Percentiles rank a stretch among this genome's conserved stretches.
phyloP scores from a whole-genome alignment of 30 jellyfish, hydroid and myxozoan genomes.

The Hydractinia echinata region DNA sequence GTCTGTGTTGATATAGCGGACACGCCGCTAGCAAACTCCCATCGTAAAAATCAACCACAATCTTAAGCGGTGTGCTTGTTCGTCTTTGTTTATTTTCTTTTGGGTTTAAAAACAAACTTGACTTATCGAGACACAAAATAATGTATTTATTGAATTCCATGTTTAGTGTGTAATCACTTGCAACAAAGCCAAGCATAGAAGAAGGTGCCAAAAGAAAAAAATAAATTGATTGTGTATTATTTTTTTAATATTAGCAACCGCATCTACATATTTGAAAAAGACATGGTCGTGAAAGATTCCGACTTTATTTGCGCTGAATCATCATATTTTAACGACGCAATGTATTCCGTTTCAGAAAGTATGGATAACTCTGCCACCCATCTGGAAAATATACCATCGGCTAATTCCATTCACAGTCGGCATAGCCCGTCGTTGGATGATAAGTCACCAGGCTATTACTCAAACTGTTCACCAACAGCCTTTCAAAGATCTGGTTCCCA shows the following conservation, averaged over 20 bases:
- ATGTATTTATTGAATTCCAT: too few species aligned
- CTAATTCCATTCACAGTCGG: constrained; percentile 14
- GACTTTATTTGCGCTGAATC: constrained; percentile 11
- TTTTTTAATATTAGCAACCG: constrained; percentile 1
- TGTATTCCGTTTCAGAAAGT: constrained; percentile 37
- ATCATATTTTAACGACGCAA: constrained; percentile 22
- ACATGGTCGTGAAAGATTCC: constrained; percentile 30
- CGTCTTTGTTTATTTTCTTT: too few species aligned
- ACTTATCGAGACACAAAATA: too few species aligned
- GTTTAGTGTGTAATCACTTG: too few species aligned
- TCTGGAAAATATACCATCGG: constrained; percentile 22
- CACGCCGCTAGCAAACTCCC: too few species aligned
- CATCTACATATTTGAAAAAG: background rate
- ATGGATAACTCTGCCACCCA: constrained; percentile 21
- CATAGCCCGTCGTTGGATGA: constrained; percentile 28
- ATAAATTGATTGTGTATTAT: too few species aligned
- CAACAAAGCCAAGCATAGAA: too few species aligned
- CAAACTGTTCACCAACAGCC: constrained; percentile 11
- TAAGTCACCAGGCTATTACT: constrained; percentile 26
- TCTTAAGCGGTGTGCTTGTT: too few species aligned
- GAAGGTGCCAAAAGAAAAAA: too few species aligned
- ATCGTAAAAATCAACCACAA: too few species aligned
- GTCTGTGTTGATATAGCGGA: too few species aligned
- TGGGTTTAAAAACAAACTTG: too few species aligned
- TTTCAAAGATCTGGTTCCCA: constrained; percentile 31